Evolutionary conservation across 2,113 vertebrate species (phyloP).

Genomic region (Charina bottae): DNA sequence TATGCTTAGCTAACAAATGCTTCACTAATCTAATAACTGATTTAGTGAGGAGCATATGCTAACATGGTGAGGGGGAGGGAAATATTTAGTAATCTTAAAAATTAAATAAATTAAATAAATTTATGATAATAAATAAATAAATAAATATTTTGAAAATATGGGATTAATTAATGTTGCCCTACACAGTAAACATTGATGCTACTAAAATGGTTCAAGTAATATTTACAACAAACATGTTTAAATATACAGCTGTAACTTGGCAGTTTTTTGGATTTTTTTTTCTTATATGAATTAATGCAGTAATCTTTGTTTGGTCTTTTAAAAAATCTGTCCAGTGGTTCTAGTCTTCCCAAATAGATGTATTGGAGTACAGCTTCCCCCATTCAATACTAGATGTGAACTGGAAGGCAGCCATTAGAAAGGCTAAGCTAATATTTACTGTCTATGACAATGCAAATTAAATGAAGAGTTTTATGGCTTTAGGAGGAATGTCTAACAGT

Average conservation of each 20-base stretch:
- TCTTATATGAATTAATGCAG: neutral
- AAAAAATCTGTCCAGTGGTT: neutral
- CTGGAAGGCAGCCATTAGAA: neutral
- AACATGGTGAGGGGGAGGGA: neutral
- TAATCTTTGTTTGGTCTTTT: neutral
- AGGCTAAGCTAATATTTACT: neutral
- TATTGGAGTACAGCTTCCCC: neutral
- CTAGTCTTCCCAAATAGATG: neutral
- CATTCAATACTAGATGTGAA: neutral
- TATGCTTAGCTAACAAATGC: neutral
- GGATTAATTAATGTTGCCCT: neutral
- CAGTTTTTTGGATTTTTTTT: neutral
- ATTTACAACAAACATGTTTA: neutral
- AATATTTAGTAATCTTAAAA: neutral
- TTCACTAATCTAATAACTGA: neutral
- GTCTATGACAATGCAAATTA: neutral
- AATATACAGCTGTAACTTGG: neutral
- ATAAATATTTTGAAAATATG: neutral
- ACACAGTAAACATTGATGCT: neutral
- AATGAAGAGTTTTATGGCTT: neutral
- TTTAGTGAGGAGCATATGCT: constrained; percentile 13
- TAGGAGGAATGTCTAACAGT: neutral
- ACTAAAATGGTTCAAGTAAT: neutral
- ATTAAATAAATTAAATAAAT: too few relatives aligned
- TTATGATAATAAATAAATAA: too few relatives aligned